phyloP scores from a whole-genome alignment of 1,140 invertebrate species.

The Drosophila jambulina region DNA sequence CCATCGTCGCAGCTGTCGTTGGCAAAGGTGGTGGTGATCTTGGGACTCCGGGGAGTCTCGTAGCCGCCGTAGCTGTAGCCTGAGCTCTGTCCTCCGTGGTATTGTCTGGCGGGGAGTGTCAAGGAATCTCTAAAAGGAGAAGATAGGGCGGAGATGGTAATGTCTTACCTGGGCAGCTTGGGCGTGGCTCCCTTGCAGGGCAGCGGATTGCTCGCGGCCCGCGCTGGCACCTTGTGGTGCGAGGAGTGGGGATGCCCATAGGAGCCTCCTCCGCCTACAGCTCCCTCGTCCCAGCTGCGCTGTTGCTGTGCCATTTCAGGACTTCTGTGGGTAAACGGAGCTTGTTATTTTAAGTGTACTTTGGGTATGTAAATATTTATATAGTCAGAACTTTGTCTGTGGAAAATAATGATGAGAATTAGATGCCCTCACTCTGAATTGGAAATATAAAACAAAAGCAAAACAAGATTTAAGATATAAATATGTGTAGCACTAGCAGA shows the following conservation, averaged over 20 bases:
- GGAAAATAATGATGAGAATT: not conserved
- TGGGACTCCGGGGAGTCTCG: constrained; percentile 75
- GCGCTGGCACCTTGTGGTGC: constrained; percentile 58
- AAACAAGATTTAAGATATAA: not conserved
- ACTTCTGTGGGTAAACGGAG: not conserved
- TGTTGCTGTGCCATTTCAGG: constrained; percentile 71
- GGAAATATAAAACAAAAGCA: not conserved
- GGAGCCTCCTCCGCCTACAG: constrained; percentile 17
- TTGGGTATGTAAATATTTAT: not conserved
- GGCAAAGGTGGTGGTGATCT: constrained; percentile 81
- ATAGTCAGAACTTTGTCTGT: not conserved
- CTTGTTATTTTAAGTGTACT: not conserved
- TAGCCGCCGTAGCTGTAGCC: constrained; percentile 46
- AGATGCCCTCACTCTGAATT: not conserved
- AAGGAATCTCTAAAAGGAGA: not conserved
- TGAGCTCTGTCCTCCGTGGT: constrained; percentile 44
- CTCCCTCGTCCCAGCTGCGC: constrained; percentile 74
- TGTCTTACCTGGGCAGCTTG: constrained; percentile 74
- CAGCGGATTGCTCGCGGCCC: constrained; percentile 68
- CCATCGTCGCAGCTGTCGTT: constrained; percentile 79
- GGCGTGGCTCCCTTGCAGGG: constrained; percentile 75
- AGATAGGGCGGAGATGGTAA: accelerated
- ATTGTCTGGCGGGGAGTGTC: constrained; percentile 6
- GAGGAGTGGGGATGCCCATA: constrained; percentile 41
- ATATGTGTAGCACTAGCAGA: not conserved